A percentile compares a stretch with the other conserved stretches of the same genome.
These are phyloP conservation scores for Cacajao melanocephalus DNA, from an alignment of 2,797 vertebrate species.

Conservation along the genomic window DNA sequence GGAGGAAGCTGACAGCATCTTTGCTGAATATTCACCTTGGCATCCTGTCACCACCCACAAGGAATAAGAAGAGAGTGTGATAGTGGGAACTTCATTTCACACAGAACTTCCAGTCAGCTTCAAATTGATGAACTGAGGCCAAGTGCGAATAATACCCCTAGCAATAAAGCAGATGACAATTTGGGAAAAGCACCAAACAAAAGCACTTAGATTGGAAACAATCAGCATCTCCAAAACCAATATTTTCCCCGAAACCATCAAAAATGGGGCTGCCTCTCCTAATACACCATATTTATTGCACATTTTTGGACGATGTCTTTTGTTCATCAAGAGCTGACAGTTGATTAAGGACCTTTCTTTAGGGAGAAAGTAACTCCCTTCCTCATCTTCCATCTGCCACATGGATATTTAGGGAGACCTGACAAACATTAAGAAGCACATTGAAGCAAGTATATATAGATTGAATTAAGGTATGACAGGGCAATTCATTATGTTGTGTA, in stretches of 20 bases:
- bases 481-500: not conserved
- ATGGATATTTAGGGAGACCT: not conserved
- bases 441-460: constrained; percentile 42
- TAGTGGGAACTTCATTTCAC: constrained; percentile 62
- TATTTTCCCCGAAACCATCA: constrained; percentile 49
- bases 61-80: constrained; percentile 17
- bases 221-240: constrained; percentile 46
- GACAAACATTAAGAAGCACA: constrained; percentile 45
- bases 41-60: not conserved
- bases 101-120: constrained; percentile 63
- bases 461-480: constrained; percentile 40
- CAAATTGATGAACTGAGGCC: constrained; percentile 56
- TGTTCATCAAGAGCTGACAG: constrained; percentile 51
- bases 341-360: constrained; percentile 52
- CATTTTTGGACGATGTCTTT: constrained; percentile 35
- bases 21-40: not conserved
- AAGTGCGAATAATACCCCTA: not conserved
- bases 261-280: not conserved
- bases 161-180: constrained; percentile 58
- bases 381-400: not conserved
- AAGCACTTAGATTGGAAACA: constrained; percentile 45
- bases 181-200: constrained; percentile 5
- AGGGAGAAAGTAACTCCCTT: not conserved
- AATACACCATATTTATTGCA: constrained; percentile 19
- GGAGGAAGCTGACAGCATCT: not conserved